Percentiles rank a stretch among this genome's conserved stretches.
These are phyloP conservation scores for Dreissena rostriformis DNA, from an alignment of 1,140 invertebrate genomes.

Conservation along the genomic window DNA sequence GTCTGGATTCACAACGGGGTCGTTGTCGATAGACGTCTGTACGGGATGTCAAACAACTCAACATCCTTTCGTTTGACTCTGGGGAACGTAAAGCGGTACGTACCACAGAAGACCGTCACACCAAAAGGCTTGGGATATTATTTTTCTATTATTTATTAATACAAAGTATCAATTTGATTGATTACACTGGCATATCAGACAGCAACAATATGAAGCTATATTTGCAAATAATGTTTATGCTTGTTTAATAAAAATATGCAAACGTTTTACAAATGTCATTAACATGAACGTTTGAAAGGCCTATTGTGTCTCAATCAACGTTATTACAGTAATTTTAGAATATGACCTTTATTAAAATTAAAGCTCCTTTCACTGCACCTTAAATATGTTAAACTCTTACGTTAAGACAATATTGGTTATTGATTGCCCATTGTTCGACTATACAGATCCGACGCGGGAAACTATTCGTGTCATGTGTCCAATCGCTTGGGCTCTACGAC, in stretches of 20 bases:
- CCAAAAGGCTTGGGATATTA: too few relatives aligned
- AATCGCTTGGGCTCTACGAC: slow-evolving; percentile 23
- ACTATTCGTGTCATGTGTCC: slow-evolving; percentile 36
- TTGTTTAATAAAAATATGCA: background rate
- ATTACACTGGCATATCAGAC: background rate
- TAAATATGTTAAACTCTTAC: too few relatives aligned
- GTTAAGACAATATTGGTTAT: background rate
- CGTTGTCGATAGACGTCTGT: slow-evolving; percentile 31
- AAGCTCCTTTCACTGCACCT: background rate
- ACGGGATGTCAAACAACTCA: slow-evolving; percentile 17
- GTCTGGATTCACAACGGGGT: slow-evolving; percentile 53
- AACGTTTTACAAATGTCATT: too few relatives aligned
- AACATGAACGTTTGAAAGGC: background rate
- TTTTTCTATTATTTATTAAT: background rate
- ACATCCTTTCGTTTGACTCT: slow-evolving; percentile 32
- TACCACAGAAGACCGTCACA: background rate
- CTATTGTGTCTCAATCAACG: background rate
- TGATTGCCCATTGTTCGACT: too few relatives aligned
- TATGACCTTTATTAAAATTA: background rate
- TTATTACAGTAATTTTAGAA: background rate
- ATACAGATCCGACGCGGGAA: slow-evolving; percentile 36
- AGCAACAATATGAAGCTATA: background rate
- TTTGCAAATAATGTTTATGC: background rate
- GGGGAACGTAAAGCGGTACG: slow-evolving; percentile 45
- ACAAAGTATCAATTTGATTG: background rate